Base-by-base conservation (phyloP, 1,140 invertebrate genomes). In the Ceratina australensis region DNA sequence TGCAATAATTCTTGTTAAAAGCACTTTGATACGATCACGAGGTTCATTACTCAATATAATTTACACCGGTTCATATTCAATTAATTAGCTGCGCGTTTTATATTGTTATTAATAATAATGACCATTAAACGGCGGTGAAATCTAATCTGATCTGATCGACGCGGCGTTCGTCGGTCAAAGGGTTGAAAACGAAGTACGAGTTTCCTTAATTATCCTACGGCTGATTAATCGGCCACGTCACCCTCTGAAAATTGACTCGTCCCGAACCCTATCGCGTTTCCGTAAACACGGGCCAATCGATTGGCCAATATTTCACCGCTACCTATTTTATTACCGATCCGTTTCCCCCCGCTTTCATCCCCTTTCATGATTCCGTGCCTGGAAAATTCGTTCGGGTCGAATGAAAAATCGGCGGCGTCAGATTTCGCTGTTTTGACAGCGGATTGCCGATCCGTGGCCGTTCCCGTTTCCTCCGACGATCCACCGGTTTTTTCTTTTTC, bases 341-440 rank as follows among this genome's bases (percentile, higher is more conserved):
- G 79, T 83, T 79, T 76, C 12, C 65, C 33, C 33, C 33, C 33
- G 7, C 33, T 42, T 0, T 42, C 33, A 1, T 7, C 66, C 76
- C 81, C 80, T 75, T 71, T 20, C 18, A 12, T 18, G 57, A 42
- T 42, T 42, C 8, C 33, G 5, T 5, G 54, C 49, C 61, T 15
- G 66, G 42, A 72, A 79, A 83, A 79, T 76, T 68, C 50, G 16
- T 60, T 22, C 33, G 33, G 33, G 33, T 42, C 33, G 82, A 83
- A 79, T 64, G 77, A 83, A 75, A 78, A 83, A 83, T 78, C 77
- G 47, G 72, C 71, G 84, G 57, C 81, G 79, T 92, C 90, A 87
- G 79, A 86, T 92, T 92, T 89, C 90, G 61, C 15, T 92, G 89
- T 92, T 92, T 91, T 92, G 91, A 92, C 90, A 91, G 89, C 87